These are phyloP conservation scores for Andrena marginata DNA, from an alignment of 2,888 invertebrate species.

Conservation along the genomic window DNA sequence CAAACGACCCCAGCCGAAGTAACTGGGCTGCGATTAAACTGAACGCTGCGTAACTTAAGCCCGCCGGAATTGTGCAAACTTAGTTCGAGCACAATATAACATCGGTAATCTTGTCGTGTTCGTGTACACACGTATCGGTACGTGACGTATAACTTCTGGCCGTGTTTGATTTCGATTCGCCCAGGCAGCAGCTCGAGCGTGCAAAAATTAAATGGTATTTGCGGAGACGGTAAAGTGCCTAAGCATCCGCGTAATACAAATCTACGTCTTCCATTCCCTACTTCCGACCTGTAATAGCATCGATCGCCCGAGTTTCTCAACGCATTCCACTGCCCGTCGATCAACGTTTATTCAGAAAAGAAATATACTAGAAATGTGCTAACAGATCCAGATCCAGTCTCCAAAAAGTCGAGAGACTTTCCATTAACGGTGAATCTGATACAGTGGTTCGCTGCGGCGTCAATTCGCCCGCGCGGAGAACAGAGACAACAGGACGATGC, in stretches of 20 bases:
- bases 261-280: background rate
- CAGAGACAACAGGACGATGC: no score
- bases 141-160: slow-evolving; percentile 18
- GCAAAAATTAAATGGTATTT: slow-evolving; percentile 13
- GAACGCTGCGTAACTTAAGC: slow-evolving; percentile 34
- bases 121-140: slow-evolving; percentile 7
- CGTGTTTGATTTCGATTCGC: slow-evolving; percentile 18
- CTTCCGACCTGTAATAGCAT: background rate
- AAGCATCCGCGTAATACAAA: background rate
- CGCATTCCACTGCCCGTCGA: no score
- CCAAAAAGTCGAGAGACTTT: no score
- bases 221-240: background rate
- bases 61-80: slow-evolving; percentile 57
- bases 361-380: no score
- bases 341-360: no score
- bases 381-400: no score
- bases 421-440: no score
- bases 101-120: slow-evolving; percentile 35
- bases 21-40: slow-evolving; percentile 43
- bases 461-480: no score
- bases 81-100: slow-evolving; percentile 48
- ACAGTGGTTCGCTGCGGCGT: no score
- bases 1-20: slow-evolving; percentile 48
- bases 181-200: slow-evolving; percentile 10
- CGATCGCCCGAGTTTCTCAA: background rate